These are phyloP conservation scores for Chaenodraco wilsoni DNA, from an alignment of 2,797 vertebrate genomes.

Conservation along the genomic window DNA sequence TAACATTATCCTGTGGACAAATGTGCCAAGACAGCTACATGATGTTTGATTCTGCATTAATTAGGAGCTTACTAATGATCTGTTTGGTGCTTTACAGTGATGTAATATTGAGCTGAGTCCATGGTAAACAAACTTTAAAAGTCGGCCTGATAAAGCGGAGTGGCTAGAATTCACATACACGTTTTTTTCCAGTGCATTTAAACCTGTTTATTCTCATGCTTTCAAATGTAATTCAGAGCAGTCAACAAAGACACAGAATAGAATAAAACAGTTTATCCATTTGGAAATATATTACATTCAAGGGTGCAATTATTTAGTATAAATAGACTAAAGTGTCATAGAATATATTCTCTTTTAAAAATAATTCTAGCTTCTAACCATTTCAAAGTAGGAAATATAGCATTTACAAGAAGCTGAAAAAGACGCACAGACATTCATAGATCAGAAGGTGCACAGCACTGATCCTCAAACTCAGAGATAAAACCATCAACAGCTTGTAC, in stretches of 20 bases:
- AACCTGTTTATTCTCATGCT: slow-evolving; percentile 63
- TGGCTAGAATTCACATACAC: slow-evolving; percentile 13
- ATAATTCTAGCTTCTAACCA: slow-evolving; percentile 25
- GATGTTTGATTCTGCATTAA: slow-evolving; percentile 28
- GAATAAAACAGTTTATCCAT: slow-evolving; percentile 40
- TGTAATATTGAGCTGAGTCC: not conserved
- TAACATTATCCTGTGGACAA: slow-evolving; percentile 2
- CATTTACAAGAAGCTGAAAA: slow-evolving; percentile 51
- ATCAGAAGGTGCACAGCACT: slow-evolving; percentile 62
- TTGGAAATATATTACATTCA: slow-evolving; percentile 57
- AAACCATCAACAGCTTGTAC: slow-evolving; percentile 36
- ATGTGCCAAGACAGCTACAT: slow-evolving; percentile 19
- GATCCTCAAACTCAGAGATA: slow-evolving; percentile 68
- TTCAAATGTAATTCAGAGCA: slow-evolving; percentile 52
- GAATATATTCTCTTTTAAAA: slow-evolving; percentile 68
- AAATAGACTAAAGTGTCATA: slow-evolving; percentile 71
- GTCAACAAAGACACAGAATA: slow-evolving; percentile 53
- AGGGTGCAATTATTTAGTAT: slow-evolving; percentile 60
- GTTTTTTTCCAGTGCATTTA: slow-evolving; percentile 10
- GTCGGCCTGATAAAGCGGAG: not conserved
- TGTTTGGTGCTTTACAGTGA: slow-evolving; percentile 13
- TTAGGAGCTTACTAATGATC: slow-evolving; percentile 11
- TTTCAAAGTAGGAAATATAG: slow-evolving; percentile 67
- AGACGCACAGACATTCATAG: slow-evolving; percentile 57
- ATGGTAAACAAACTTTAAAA: not conserved